Base-by-base conservation (phyloP, 2,888 invertebrate species). In the Neoascia interrupta region DNA sequence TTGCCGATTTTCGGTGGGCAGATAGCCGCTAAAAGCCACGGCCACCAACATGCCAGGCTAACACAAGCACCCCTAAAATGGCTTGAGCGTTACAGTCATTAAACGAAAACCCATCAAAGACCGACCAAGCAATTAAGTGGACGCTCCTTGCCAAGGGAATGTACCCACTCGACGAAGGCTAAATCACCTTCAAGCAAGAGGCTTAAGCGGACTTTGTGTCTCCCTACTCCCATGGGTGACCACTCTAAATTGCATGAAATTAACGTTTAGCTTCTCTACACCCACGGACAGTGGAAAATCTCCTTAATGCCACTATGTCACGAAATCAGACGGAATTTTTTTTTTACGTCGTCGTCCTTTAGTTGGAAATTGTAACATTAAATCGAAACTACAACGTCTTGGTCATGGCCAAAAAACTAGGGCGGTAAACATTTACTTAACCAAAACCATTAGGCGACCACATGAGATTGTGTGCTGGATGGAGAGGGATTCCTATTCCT, bases 51-150 rank as follows among this genome's bases (percentile, higher is more conserved):
- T 28, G 64, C 73, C 51, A 58, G 49, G 28, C 36, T 34, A 37
- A 15, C 43, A 26, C 31, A 23, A 37, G 23, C 61, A 41, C 43
- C 31, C 31, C 18, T 1, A 18, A 49, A 64, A 64, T 72, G 75
- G 51, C 56, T 70, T 37, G 53, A 75, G 63, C 63, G 70, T 61
- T 56, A 69, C 75, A 70, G 63, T 63, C 75, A 75, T 75, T 75
- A 75, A 75, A 69, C 37, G 75, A 31, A 58, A 56, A 45, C 28
- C 75, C 75, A 75, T 75, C 75, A 75, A 51, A 43, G 63, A 70
- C 70, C 70, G 56, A 70, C 75, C 56, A 45, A 63, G 63, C 75
- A 75, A 75, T 75, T 75, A 70, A 75, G 63, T 70, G 75, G 72
- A 72, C 72, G 72, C 72, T 72, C 72, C 72, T 41, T 72, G 56